Percentiles rank a stretch among this genome's conserved stretches.
Evolutionary conservation across 2,797 vertebrate genomes (phyloP).

Genomic region (Cyprinella venusta): DNA sequence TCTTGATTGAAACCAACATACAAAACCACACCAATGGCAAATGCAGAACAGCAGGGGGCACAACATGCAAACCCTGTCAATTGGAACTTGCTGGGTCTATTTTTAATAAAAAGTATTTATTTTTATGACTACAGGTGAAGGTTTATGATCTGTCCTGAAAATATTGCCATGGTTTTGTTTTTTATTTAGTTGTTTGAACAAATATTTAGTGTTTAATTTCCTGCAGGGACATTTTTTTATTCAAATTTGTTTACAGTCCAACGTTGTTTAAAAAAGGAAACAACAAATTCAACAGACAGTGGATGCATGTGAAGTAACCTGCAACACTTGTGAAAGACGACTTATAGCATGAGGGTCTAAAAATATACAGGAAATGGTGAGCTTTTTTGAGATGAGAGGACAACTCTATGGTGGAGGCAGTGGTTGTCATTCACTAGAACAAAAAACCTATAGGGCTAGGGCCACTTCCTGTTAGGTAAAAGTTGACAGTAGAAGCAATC

Average conservation of each 20-base stretch:
- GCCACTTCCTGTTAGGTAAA: conserved; percentile 73
- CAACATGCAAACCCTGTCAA: neutral
- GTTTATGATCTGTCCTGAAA: neutral
- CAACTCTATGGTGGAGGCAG: conserved; percentile 47
- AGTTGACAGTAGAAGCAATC: conserved; percentile 32
- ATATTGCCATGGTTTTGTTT: neutral
- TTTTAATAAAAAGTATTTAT: no score
- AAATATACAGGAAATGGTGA: conserved; percentile 57
- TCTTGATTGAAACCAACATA: neutral
- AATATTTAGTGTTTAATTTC: neutral
- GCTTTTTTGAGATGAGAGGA: conserved; percentile 53
- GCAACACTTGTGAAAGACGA: conserved; percentile 8
- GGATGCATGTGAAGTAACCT: no score
- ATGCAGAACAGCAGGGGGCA: conserved; percentile 44
- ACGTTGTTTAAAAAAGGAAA: neutral
- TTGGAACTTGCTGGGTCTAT: neutral
- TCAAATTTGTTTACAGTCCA: neutral
- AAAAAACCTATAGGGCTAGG: conserved; percentile 60
- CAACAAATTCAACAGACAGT: neutral
- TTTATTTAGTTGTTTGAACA: neutral
- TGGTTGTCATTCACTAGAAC: conserved; percentile 49
- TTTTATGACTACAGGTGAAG: neutral
- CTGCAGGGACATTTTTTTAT: neutral
- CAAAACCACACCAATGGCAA: neutral
- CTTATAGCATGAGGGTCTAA: conserved; percentile 28